Evolutionary conservation across 2,797 vertebrate species (phyloP), one percentile per base, ranked within the genome.

Genomic region (Sebastiscus albofasciatus): DNA sequence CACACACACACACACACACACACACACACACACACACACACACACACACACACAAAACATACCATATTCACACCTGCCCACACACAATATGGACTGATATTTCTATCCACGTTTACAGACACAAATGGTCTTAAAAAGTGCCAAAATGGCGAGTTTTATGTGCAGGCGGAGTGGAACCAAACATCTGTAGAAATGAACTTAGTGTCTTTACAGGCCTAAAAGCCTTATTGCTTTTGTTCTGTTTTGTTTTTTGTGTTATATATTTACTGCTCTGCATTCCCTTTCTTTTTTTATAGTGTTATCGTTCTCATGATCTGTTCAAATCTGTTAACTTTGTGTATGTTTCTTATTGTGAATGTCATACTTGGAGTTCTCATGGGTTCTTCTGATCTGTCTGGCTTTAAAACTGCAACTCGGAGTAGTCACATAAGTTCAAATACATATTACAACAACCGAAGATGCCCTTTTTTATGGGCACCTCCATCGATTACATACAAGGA

Each of bases 31-130:
- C 75, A 90, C 73, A 86, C n/a, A n/a, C n/a, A n/a, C n/a, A n/a
- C 74, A 89, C 74, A 77, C 52, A 89, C 74, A 89, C 52, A 89
- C 74, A 89, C 74, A 77, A 49, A 61, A 89, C 70, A 87, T 42
- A 84, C 55, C 73, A 79, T 78, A 83, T 87, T 86, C 67, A 87
- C 90, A 90, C 82, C 79, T 92, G 83, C 87, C 86, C 75, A 93
- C 88, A 90, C 75, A 90, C 73, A 86, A 83, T 80, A 92, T 91
- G 87, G 89, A 94, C 91, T 89, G 79, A 91, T 89, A 89, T 91
- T 94, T 92, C 65, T 90, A 88, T 92, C 87, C 89, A 91, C 61
- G 95, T 96, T 96, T 96, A 96, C 95, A 96, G 92, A 96, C 91
- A 93, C 92, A 90, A 87, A 90, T 90, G 89, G 90, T 95, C 93